Evolutionary conservation across 1,140 invertebrate species (phyloP).

Genomic region (Harlomillsia oculata): DNA sequence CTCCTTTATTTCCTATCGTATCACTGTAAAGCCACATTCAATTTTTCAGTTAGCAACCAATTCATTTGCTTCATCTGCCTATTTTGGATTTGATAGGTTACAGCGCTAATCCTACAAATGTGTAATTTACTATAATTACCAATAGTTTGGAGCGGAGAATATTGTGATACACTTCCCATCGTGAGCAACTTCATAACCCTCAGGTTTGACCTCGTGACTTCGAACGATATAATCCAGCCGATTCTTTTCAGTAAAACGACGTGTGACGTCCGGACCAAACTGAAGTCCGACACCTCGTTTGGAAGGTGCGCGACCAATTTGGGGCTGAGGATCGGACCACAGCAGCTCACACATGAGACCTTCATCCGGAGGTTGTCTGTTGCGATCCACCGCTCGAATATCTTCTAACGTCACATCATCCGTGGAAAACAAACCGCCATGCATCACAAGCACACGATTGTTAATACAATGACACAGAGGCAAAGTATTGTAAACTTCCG

Average conservation of each 20-base stretch:
- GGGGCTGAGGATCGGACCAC: constrained; percentile 95
- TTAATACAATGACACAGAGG: constrained; percentile 94
- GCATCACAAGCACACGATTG: constrained; percentile 82
- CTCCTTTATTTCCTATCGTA: constrained; percentile 96
- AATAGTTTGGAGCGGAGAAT: constrained; percentile 98
- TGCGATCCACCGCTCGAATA: constrained; percentile 76
- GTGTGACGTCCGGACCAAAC: constrained; percentile 96
- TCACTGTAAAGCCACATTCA: constrained; percentile 59
- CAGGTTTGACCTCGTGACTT: constrained; percentile 96
- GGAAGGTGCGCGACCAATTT: constrained; percentile 73
- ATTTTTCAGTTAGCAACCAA: neutral
- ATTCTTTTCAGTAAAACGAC: constrained; percentile 72
- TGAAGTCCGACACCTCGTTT: constrained; percentile 96
- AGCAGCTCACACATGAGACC: constrained; percentile 95
- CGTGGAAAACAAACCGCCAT: constrained; percentile 81
- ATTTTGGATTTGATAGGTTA: neutral
- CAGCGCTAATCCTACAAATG: neutral
- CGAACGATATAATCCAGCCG: constrained; percentile 86
- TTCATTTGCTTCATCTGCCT: neutral
- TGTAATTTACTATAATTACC: constrained; percentile 48
- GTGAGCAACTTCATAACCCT: constrained; percentile 90
- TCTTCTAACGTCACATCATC: constrained; percentile 87
- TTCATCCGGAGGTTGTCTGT: constrained; percentile 92
- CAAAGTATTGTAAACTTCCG: constrained; percentile 96
- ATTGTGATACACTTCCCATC: constrained; percentile 90